phyloP scores from a whole-genome alignment of 2,888 invertebrate genomes.

The Lasioglossum figueresi region DNA sequence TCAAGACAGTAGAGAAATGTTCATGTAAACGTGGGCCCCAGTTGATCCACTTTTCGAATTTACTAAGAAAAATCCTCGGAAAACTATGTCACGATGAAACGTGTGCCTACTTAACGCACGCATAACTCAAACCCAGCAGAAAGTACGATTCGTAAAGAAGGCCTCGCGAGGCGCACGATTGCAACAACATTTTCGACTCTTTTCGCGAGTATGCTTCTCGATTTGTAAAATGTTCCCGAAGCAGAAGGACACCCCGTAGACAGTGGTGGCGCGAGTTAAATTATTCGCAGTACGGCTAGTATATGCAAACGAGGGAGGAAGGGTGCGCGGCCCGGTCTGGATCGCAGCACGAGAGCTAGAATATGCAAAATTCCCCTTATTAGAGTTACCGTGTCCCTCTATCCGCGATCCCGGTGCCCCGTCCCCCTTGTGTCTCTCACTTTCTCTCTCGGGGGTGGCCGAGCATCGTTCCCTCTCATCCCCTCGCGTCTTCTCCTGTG shows the following conservation, averaged over 20 bases:
- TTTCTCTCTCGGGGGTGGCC: constrained; percentile 38
- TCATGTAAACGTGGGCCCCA: neutral
- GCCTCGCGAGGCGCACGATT: neutral
- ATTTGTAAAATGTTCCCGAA: neutral
- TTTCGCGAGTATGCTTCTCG: neutral
- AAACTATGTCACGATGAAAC: neutral
- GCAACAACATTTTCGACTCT: neutral
- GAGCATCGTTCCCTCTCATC: neutral
- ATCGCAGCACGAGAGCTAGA: constrained; percentile 69
- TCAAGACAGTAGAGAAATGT: neutral
- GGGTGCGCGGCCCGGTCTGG: constrained; percentile 66
- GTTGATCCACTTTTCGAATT: neutral
- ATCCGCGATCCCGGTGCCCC: constrained; percentile 37
- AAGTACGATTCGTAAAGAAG: neutral
- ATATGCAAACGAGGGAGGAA: constrained; percentile 80
- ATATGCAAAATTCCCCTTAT: constrained; percentile 82
- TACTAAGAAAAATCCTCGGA: neutral
- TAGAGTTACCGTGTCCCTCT: constrained; percentile 77
- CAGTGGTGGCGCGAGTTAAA: constrained; percentile 74
- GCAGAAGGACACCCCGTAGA: constrained; percentile 4
- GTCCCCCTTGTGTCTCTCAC: constrained; percentile 31
- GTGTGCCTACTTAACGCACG: neutral
- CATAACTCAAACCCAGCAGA: neutral
- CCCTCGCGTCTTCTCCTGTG: constrained; percentile 19
- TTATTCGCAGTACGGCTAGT: constrained; percentile 81